Evolutionary conservation across 2,797 vertebrate genomes (phyloP).

Genomic region (Clarias fuscus): DNA sequence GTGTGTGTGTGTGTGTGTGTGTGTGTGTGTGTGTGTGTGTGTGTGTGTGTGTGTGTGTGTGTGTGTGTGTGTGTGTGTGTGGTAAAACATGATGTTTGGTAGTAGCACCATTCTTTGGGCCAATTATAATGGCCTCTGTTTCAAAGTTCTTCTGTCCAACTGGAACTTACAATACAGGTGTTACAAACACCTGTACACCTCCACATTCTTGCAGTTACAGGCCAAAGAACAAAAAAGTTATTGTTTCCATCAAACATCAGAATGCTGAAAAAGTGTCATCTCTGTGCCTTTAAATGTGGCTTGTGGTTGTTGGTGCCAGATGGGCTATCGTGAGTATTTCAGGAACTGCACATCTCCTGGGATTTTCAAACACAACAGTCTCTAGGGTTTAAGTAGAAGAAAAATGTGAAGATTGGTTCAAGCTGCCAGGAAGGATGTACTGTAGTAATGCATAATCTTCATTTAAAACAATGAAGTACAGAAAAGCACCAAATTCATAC

Average conservation of each 20-base stretch:
- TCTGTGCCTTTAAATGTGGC: background rate
- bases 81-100: background rate
- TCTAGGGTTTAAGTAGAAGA: background rate
- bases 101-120: background rate
- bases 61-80: no score
- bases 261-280: background rate
- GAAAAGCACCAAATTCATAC: background rate
- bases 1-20: constrained; percentile 7
- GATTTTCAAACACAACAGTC: background rate
- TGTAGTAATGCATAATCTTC: background rate
- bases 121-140: background rate
- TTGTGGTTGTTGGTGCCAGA: background rate
- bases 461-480: background rate
- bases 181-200: background rate
- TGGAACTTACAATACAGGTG: background rate
- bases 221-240: background rate
- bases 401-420: background rate
- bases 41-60: no score
- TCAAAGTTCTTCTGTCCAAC: background rate
- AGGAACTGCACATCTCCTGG: background rate
- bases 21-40: no score
- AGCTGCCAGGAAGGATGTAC: background rate
- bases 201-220: background rate
- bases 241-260: background rate
- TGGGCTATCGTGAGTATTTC: background rate